Evolutionary conservation across 1,140 invertebrate genomes (phyloP), one percentile per base, ranked within the genome.

Genomic region (Nasonia longicornis): DNA sequence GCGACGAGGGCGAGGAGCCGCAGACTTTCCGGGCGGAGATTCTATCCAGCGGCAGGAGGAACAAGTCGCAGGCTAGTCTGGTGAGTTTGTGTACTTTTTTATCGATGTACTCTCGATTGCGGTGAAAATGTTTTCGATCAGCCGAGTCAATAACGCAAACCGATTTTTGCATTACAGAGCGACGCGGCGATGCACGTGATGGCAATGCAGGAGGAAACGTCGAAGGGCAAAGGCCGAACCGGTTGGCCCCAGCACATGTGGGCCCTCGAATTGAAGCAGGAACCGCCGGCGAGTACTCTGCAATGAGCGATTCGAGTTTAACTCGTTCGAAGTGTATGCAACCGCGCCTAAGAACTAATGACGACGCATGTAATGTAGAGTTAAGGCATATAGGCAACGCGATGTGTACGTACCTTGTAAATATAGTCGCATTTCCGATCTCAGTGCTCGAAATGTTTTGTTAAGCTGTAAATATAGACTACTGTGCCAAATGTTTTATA

Each of bases 171-270:
- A 26, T 89, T 88, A 22, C 86, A 91, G 90, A 89, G 80, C 80
- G 89, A 90, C 77, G 86, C 85, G 81, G 87, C 83, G 58, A 78
- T 78, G 81, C 74, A 74, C n/a, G 8, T 76, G 29, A 63, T 83
- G 83, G 84, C 75, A 64, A 81, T 75, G 84, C 85, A 74, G 84
- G 90, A 91, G 81, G 88, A 89, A 79, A 87, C 84, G 35, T 88
- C 90, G 58, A 93, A 93, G 84, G 88, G 88, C 42, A 97, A 96
- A 91, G 96, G 96, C 11, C 92, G 97, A 82, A 98, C 97, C 12
- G 97, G 97, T 31, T 98, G 97, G 97, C 97, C 97, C 0, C 97
- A 98, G 86, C 96, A 97, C 89, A 97, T 98, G 83, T 98, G 97
- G 97, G 97, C 96, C 0, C 91, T 96, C 29, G 96, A 97, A 89